Conservation (phyloP, 2,888 invertebrate species). For the Caenorhabditis angaria region DNA sequence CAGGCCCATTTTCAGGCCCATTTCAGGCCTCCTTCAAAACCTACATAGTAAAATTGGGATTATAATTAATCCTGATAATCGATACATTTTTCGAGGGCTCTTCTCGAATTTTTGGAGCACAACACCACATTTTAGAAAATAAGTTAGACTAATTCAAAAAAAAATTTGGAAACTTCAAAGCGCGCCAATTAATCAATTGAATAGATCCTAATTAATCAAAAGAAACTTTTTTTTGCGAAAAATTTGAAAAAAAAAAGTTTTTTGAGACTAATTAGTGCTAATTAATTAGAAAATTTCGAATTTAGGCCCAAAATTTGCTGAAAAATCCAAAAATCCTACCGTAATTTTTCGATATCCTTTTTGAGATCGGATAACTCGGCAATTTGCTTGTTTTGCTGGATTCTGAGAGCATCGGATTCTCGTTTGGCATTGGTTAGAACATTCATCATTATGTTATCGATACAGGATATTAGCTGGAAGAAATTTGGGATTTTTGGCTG, state of each 20-base stretch:
- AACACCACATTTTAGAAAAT: too few species aligned
- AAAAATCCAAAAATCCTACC: conserved; percentile 31
- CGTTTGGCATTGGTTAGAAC: conserved; percentile 58
- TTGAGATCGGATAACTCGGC: conserved; percentile 66
- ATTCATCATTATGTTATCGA: conserved; percentile 67
- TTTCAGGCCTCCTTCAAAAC: too few species aligned
- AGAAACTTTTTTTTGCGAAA: neutral
- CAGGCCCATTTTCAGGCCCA: too few species aligned
- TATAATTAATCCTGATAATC: neutral
- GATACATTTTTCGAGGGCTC: neutral
- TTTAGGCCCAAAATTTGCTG: neutral
- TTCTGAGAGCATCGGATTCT: conserved; percentile 65
- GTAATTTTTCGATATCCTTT: conserved; percentile 63
- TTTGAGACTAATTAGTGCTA: neutral
- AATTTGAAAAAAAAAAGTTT: too few species aligned
- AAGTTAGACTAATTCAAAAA: too few species aligned
- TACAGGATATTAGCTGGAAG: conserved; percentile 59
- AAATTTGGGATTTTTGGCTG: too few species aligned
- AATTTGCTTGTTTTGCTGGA: conserved; percentile 67
- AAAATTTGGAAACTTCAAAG: too few species aligned
- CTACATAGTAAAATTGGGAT: neutral
- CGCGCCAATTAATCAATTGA: too few species aligned
- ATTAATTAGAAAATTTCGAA: neutral
- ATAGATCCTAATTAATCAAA: too few species aligned
- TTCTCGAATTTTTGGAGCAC: neutral